phyloP scores from a whole-genome alignment of 2,113 vertebrate genomes.

The Megalops atlanticus region DNA sequence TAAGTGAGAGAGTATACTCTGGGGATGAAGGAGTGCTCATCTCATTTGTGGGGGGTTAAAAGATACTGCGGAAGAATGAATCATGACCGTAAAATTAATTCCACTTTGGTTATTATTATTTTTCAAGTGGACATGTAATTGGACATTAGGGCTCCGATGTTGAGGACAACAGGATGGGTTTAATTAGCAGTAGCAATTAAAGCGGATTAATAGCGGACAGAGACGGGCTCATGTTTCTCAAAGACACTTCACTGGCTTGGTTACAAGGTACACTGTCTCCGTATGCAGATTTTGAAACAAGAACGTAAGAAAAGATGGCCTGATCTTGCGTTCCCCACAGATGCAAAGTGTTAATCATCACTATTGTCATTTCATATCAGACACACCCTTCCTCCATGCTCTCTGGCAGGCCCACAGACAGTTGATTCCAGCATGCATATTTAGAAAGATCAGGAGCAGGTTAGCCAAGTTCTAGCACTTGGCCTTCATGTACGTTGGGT shows the following conservation, averaged over 20 bases:
- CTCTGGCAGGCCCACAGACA: neutral
- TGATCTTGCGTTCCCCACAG: too few relatives aligned
- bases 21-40: neutral
- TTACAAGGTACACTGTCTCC: neutral
- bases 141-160: neutral
- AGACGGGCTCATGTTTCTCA: neutral
- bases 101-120: constrained; percentile 18
- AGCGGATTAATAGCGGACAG: neutral
- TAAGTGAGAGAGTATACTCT: neutral
- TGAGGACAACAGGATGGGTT: neutral
- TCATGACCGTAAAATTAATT: constrained; percentile 24
- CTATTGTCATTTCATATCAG: too few relatives aligned
- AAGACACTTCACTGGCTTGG: neutral
- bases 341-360: too few relatives aligned
- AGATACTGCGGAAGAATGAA: constrained; percentile 9
- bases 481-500: neutral
- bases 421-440: too few relatives aligned
- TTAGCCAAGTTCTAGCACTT: neutral
- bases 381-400: neutral
- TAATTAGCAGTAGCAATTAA: neutral
- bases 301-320: too few relatives aligned
- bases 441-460: neutral
- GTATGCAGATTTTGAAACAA: too few relatives aligned
- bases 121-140: constrained; percentile 21
- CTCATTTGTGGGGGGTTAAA: constrained; percentile 6